Evolutionary conservation across 2,113 vertebrate genomes (phyloP).

Genomic region (Pteruthius melanotis): DNA sequence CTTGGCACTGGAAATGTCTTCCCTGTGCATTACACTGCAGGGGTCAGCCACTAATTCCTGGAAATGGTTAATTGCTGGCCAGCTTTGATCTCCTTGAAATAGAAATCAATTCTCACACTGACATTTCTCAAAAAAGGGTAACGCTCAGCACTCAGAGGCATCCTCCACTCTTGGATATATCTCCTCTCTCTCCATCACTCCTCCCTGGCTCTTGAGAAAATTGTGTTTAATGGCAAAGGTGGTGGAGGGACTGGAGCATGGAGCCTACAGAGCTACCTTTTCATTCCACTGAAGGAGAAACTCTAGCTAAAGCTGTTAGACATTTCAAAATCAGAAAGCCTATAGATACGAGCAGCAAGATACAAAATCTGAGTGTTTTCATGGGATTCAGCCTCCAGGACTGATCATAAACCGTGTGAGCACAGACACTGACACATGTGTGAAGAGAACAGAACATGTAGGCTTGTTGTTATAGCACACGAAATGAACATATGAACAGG

Average conservation of each 20-base stretch:
- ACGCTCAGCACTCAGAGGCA: neutral
- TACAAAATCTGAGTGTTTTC: neutral
- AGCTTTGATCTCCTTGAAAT: constrained; percentile 13
- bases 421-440: accelerated
- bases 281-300: neutral
- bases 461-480: too few species aligned
- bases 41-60: constrained; percentile 13
- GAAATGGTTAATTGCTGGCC: constrained; percentile 26
- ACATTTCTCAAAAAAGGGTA: neutral
- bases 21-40: neutral
- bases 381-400: neutral
- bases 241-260: neutral
- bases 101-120: constrained; percentile 33
- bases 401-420: neutral
- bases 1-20: neutral
- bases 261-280: neutral
- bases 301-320: neutral
- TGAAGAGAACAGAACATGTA: neutral
- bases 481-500: too few species aligned
- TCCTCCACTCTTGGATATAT: neutral
- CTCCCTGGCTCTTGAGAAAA: neutral
- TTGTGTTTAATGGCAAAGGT: neutral
- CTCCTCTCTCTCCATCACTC: neutral
- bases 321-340: neutral
- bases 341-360: neutral